Base-by-base conservation (phyloP, 2,888 invertebrate species). In the Euzophera pinguis region DNA sequence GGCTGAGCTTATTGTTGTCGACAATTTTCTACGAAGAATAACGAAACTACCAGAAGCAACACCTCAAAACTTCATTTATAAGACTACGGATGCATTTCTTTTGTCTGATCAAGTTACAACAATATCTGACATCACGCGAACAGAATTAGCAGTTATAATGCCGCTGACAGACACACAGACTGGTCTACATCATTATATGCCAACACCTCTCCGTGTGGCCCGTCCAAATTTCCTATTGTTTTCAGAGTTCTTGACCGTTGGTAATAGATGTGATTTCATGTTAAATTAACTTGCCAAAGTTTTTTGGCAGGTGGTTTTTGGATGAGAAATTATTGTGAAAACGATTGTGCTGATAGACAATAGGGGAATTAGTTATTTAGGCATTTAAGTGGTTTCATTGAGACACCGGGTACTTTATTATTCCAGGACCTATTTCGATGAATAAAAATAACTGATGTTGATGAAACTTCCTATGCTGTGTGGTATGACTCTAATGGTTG, bases 231-330 rank as follows among this genome's bases (percentile, higher is more conserved):
- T 43, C 9, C 42, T 43, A 12, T 12, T 43, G 42, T 43, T 12
- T 41, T 43, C n/a, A 4, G 12, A 37, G n/a, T 37, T 37, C 10
- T 13, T 29, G 29, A 29, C 29, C 10, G 32, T 22, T 16, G 27
- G n/a, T 32, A 32, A 32, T 45, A 45, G 45, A 45, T 45, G 45
- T 45, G 45, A 45, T 45, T 32, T 45, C 45, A 45, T 45, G 45
- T 45, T 43, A 45, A 45, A 16, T 45, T 45, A 45, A 45, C 45
- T 45, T 45, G 45, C 45, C 45, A 45, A 45, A 5, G 45, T 32
- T 45, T 45, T 32, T 45, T 45, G 45, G 45, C 45, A 45, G 34
- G 5, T 32, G 32, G 3, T 10, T 45, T 7, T 45, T 45, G 45
- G 16, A 32, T 45, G 45, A 10, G 45, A 32, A 45, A 45, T 45